phyloP scores from a whole-genome alignment of 2,113 vertebrate species.

The Hydrochoerus hydrochaeris region DNA sequence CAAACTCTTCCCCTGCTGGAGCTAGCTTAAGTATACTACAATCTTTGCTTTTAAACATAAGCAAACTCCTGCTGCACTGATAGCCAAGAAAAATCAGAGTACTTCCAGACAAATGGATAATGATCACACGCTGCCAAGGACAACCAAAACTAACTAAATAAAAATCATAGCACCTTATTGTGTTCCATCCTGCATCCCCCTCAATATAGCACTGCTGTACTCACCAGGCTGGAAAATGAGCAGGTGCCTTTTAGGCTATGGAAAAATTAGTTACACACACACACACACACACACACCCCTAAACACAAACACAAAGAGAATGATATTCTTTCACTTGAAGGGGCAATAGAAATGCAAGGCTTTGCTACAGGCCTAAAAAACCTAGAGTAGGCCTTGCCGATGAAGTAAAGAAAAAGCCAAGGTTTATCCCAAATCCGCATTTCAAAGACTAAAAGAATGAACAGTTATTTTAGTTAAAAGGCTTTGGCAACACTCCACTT shows the following conservation, averaged over 20 bases:
- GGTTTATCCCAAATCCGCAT: slow-evolving; percentile 65
- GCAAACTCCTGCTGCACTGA: slow-evolving; percentile 55
- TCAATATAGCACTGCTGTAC: slow-evolving; percentile 48
- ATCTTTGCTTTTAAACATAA: slow-evolving; percentile 59
- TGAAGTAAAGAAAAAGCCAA: slow-evolving; percentile 42
- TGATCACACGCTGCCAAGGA: slow-evolving; percentile 57
- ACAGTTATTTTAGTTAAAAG: slow-evolving; percentile 66
- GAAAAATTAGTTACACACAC: slow-evolving; percentile 46
- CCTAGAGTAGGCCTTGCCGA: slow-evolving; percentile 62
- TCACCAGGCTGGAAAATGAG: slow-evolving; percentile 66
- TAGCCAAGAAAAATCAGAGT: slow-evolving; percentile 64
- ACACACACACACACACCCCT: slow-evolving; percentile 34
- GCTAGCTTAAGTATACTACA: slow-evolving; percentile 5
- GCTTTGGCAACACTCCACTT: slow-evolving; percentile 57
- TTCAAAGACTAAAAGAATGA: slow-evolving; percentile 63
- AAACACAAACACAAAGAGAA: slow-evolving; percentile 63
- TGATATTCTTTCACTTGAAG: slow-evolving; percentile 56
- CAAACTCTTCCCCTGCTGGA: slow-evolving; percentile 29
- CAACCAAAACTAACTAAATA: slow-evolving; percentile 53
- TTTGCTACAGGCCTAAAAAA: slow-evolving; percentile 63
- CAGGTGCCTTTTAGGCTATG: slow-evolving; percentile 67
- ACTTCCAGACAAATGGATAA: slow-evolving; percentile 66
- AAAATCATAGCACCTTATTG: slow-evolving; percentile 66
- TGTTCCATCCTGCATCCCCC: slow-evolving; percentile 51
- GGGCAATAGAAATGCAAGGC: slow-evolving; percentile 58